phyloP scores from a whole-genome alignment of 2,113 vertebrate species.

The Diadophis punctatus region DNA sequence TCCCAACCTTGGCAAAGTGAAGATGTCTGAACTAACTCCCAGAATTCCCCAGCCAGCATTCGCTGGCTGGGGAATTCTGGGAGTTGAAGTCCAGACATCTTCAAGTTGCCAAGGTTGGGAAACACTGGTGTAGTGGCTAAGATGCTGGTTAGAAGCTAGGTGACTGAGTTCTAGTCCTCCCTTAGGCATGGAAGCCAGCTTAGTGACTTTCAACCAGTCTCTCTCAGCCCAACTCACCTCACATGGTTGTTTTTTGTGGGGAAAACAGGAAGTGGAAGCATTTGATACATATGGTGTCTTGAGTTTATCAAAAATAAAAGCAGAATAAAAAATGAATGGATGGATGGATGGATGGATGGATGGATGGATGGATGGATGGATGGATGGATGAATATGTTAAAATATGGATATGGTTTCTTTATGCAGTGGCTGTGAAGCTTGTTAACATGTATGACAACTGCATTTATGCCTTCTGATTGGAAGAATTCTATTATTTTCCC shows the following conservation, averaged over 20 bases:
- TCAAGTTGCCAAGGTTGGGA: no score
- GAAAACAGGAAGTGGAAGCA: background rate
- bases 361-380: background rate
- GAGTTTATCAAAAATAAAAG: background rate
- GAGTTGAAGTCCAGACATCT: no score
- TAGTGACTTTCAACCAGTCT: background rate
- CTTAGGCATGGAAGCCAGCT: background rate
- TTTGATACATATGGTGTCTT: background rate
- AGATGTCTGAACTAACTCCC: no score
- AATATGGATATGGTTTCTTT: background rate
- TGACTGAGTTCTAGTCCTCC: background rate
- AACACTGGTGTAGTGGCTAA: background rate
- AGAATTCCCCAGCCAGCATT: no score
- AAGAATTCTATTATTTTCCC: background rate
- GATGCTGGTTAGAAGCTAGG: background rate
- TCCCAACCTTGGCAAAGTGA: no score
- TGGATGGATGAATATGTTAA: background rate
- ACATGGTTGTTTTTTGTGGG: background rate
- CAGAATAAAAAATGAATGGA: background rate
- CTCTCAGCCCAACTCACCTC: background rate
- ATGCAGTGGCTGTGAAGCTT: background rate
- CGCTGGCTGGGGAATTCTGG: no score
- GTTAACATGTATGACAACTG: background rate
- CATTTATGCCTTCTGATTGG: background rate
- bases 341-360: no score